Percentiles rank a stretch among this genome's conserved stretches.
phyloP scores from a whole-genome alignment of 2,888 invertebrate genomes.

The Drosophila prostipennis region DNA sequence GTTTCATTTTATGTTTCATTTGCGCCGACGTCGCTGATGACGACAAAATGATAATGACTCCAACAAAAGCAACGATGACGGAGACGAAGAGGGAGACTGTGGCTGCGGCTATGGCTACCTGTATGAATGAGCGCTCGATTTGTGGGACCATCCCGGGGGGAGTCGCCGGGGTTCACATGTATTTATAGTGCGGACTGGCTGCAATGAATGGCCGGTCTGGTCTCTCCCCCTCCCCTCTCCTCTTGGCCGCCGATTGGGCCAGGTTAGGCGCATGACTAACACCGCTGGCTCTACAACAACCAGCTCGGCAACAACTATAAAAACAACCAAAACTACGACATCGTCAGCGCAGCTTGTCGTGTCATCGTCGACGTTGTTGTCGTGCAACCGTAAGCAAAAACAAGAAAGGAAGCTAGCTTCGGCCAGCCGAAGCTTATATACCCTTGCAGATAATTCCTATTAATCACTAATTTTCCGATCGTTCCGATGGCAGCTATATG shows the following conservation, averaged over 20 bases:
- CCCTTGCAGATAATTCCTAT: too few species aligned
- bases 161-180: neutral
- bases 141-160: constrained; percentile 15
- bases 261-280: constrained; percentile 79
- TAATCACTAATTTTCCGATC: too few species aligned
- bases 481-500: too few species aligned
- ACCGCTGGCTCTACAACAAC: constrained; percentile 69
- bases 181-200: constrained; percentile 40
- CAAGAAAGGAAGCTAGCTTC: too few species aligned
- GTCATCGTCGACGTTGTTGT: constrained; percentile 63
- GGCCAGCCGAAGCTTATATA: too few species aligned
- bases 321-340: constrained; percentile 52
- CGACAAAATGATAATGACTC: constrained; percentile 79
- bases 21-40: constrained; percentile 76
- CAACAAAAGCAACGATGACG: constrained; percentile 44
- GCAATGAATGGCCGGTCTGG: constrained; percentile 65
- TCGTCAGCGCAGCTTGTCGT: constrained; percentile 66
- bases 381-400: constrained; percentile 59
- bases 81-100: constrained; percentile 26
- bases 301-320: constrained; percentile 29
- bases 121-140: constrained; percentile 69
- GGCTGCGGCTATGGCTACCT: constrained; percentile 67
- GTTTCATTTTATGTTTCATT: constrained; percentile 81
- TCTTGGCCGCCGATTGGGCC: constrained; percentile 53
- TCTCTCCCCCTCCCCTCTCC: constrained; percentile 10